Evolutionary conservation across 1,140 invertebrate genomes (phyloP).

Genomic region (Aphis gossypii): DNA sequence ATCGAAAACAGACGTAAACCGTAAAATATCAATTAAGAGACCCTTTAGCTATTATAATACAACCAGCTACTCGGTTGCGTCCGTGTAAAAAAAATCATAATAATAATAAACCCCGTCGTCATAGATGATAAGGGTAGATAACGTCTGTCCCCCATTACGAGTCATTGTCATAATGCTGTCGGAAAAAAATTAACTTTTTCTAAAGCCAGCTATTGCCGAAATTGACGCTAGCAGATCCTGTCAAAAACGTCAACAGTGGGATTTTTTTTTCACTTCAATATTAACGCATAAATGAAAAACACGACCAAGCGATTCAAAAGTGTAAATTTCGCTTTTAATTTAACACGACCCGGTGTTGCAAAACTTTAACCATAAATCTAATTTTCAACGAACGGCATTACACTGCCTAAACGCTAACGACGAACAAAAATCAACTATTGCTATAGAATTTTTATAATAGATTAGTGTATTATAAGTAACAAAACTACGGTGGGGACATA

Average conservation of each 20-base stretch:
- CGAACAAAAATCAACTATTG: not conserved
- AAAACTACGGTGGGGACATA: not conserved
- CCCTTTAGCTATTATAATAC: not conserved
- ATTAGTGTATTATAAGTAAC: not conserved
- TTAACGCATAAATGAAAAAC: conserved; percentile 25
- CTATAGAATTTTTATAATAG: not conserved
- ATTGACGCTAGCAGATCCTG: not conserved
- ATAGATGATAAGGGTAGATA: conserved; percentile 42
- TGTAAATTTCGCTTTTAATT: conserved; percentile 33
- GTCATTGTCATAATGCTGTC: not conserved
- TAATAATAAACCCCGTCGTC: conserved; percentile 22
- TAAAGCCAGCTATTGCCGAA: not conserved
- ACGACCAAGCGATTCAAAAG: not conserved
- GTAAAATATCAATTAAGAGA: conserved; percentile 36
- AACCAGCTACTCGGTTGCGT: not conserved
- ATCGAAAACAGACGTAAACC: conserved; percentile 36
- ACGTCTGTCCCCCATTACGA: not conserved
- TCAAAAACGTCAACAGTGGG: conserved; percentile 11
- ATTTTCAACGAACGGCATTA: not conserved
- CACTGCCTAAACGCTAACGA: not conserved
- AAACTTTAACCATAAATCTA: conserved; percentile 39
- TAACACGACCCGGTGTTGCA: not conserved
- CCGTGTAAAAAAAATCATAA: not conserved
- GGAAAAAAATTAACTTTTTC: conserved; percentile 28
- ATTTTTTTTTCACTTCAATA: conserved; percentile 19